Evolutionary conservation across 2,888 invertebrate genomes (phyloP), one percentile per base, ranked within the genome.

Genomic region (Euspilapteryx auroguttella): DNA sequence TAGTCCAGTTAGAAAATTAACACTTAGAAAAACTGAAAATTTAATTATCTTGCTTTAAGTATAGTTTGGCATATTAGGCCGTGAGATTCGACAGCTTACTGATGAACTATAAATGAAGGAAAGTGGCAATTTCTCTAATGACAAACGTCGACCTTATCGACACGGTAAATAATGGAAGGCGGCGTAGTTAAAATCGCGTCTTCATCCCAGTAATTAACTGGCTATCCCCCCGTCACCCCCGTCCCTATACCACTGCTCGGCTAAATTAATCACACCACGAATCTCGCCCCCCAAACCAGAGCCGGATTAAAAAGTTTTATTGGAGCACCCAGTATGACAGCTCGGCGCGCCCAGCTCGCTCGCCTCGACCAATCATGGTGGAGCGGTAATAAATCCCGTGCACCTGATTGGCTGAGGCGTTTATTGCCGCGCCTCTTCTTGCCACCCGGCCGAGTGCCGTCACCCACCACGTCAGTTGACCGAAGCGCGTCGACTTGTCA

Each of bases 191-290:
- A 65, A 62, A 50, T 47, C 55, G 65, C 65, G 69, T 75, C 73
- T 75, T 75, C 71, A 71, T 73, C 64, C 62, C 48, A 61, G 57
- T 69, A 73, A 75, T 75, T 75, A 75, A 69, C 56, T 32, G 46
- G 38, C 45, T 37, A 40, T 50, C 47, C 40, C 47, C 34, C 35
- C 33, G 39, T 33, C 38, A 34, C 37, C 30, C 32, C 29, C 40
- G 33, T 36, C 45, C 36, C 40, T 33, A 32, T 38, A 45, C 37
- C 45, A 31, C 39, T 44, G 37, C 44, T 43, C 47, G 47, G 54
- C 61, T 64, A 69, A 69, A 75, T 73, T 75, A 75, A 75, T 75
- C 73, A 75, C 71, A 66, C 71, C 54, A 66, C 57, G 64, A 66
- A 71, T 71, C 71, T 63, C 63, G 64, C 66, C 68, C 64, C 69